Evolutionary conservation across 2,888 invertebrate genomes (phyloP).

Genomic region (Xestobium rufovillosum): DNA sequence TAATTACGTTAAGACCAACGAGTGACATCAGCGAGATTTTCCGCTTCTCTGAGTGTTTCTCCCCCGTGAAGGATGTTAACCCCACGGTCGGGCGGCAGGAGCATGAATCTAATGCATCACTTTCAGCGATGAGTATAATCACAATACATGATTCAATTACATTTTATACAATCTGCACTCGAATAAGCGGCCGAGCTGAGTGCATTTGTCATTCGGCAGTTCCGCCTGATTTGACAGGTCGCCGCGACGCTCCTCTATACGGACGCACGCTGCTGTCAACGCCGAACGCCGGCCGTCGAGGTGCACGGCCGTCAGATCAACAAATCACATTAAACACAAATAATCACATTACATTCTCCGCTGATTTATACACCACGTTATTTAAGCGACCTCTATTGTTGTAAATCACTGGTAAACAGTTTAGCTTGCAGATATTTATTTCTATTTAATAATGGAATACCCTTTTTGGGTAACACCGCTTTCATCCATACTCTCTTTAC

Average conservation of each 20-base stretch:
- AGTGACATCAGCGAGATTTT: no score
- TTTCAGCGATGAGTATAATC: slow-evolving; percentile 40
- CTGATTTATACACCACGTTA: slow-evolving; percentile 43
- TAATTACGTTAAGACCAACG: no score
- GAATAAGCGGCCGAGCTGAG: slow-evolving; percentile 37
- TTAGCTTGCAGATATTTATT: slow-evolving; percentile 29
- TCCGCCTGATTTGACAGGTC: slow-evolving; percentile 44
- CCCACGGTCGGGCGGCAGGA: slow-evolving; percentile 27
- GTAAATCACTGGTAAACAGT: slow-evolving; percentile 31
- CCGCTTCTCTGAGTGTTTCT: no score
- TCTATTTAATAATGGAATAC: slow-evolving; percentile 27
- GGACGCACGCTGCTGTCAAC: slow-evolving; percentile 48
- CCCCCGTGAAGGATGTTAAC: slow-evolving; percentile 32
- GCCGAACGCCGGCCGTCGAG: slow-evolving; percentile 36
- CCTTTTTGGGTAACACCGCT: no score
- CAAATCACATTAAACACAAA: slow-evolving; percentile 45
- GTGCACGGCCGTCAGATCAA: slow-evolving; percentile 41
- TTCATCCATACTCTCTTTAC: no score
- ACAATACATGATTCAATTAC: slow-evolving; percentile 42
- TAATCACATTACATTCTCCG: slow-evolving; percentile 45
- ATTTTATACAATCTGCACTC: slow-evolving; percentile 44
- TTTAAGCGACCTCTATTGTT: slow-evolving; percentile 38
- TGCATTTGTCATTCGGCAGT: slow-evolving; percentile 45
- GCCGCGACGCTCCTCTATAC: slow-evolving; percentile 33
- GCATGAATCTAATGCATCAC: slow-evolving; percentile 37